These are phyloP conservation scores for Chironomus tentans DNA, from an alignment of 2,888 invertebrate genomes.

Conservation along the genomic window DNA sequence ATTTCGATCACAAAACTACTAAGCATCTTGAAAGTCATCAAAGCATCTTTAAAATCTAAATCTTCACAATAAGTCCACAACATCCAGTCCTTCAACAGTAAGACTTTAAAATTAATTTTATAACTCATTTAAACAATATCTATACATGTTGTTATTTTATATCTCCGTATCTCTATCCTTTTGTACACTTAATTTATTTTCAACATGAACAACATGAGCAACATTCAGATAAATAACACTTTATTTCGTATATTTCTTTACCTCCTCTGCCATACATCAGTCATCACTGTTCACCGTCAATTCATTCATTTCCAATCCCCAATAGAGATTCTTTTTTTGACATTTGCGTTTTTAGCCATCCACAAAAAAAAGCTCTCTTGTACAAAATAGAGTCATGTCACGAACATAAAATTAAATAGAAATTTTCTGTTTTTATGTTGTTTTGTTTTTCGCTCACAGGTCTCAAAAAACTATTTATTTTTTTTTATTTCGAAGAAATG, in stretches of 20 bases:
- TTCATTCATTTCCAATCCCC: not conserved
- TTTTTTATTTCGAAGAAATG: not conserved
- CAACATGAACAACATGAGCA: not conserved
- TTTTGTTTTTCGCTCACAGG: not conserved
- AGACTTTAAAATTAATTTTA: too few relatives aligned
- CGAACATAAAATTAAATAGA: constrained; percentile 25
- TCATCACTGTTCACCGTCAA: not conserved
- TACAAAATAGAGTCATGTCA: constrained; percentile 21
- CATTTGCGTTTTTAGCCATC: constrained; percentile 17
- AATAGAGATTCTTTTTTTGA: constrained; percentile 5
- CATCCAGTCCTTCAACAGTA: too few relatives aligned
- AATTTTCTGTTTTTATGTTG: constrained; percentile 2
- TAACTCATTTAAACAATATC: too few relatives aligned
- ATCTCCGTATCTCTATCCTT: too few relatives aligned
- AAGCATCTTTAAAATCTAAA: too few relatives aligned
- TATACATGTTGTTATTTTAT: too few relatives aligned
- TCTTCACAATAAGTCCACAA: too few relatives aligned
- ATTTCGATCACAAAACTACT: too few relatives aligned
- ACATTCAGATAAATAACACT: not conserved
- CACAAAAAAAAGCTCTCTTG: not conserved
- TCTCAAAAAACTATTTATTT: not conserved
- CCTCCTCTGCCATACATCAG: not conserved
- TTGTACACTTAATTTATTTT: too few relatives aligned
- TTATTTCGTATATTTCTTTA: not conserved
- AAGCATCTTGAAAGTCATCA: too few relatives aligned